Evolutionary conservation across 2,797 vertebrate genomes (phyloP).

Genomic region (Podargus strigoides): DNA sequence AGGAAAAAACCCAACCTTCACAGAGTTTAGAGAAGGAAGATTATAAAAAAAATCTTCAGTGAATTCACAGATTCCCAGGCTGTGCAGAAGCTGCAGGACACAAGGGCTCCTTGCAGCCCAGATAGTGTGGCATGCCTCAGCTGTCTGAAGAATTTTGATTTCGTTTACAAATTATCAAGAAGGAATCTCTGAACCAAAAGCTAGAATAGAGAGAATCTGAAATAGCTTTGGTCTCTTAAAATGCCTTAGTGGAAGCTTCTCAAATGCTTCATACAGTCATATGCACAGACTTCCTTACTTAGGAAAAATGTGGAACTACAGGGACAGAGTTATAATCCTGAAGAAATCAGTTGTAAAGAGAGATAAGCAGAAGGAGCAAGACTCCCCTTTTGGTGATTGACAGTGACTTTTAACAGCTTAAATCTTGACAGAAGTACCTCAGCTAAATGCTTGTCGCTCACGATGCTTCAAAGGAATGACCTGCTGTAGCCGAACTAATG

Average conservation of each 20-base stretch:
- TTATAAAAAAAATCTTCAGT: not conserved
- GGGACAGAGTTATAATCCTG: not conserved
- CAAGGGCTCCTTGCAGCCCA: not conserved
- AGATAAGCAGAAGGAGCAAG: slow-evolving; percentile 30
- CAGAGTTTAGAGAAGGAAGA: not conserved
- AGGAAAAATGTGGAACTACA: not conserved
- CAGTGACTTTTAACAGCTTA: slow-evolving; percentile 42
- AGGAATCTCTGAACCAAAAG: slow-evolving; percentile 31
- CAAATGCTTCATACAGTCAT: not conserved
- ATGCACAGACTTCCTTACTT: not conserved
- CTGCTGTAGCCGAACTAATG: not conserved
- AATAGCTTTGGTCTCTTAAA: not conserved
- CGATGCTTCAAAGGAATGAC: not conserved
- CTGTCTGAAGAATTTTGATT: not conserved
- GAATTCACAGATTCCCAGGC: not conserved
- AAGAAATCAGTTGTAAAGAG: not conserved
- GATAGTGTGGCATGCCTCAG: not conserved
- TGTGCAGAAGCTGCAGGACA: not conserved
- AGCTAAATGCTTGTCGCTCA: slow-evolving; percentile 20
- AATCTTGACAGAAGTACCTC: slow-evolving; percentile 13
- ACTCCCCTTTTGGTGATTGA: slow-evolving; percentile 36
- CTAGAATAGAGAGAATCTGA: not conserved
- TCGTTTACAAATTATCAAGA: slow-evolving; percentile 7
- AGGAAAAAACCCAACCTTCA: not conserved
- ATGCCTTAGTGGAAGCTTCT: not conserved